phyloP scores from a whole-genome alignment of 2,113 vertebrate genomes.

The Seriola rivoliana region DNA sequence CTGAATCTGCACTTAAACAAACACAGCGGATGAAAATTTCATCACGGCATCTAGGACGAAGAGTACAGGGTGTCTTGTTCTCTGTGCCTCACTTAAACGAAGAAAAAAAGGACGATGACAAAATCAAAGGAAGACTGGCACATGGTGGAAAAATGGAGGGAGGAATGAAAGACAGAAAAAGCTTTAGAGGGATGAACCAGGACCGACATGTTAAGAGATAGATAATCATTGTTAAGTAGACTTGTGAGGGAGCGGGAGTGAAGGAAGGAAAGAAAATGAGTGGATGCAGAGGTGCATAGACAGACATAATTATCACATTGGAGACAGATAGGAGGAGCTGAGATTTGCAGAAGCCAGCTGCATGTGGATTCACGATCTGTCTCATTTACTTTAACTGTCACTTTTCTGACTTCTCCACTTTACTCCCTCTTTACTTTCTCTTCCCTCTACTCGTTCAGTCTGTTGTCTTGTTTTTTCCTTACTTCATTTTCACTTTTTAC shows the following conservation, averaged over 20 bases:
- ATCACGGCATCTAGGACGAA: conserved; percentile 34
- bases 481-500: background rate
- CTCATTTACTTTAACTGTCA: conserved; percentile 33
- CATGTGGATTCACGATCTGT: conserved; percentile 27
- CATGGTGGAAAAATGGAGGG: background rate
- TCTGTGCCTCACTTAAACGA: background rate
- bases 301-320: conserved; percentile 39
- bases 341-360: conserved; percentile 35
- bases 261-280: conserved; percentile 16
- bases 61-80: conserved; percentile 20
- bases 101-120: background rate
- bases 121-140: background rate
- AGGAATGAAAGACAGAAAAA: background rate
- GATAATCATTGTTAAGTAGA: conserved; percentile 30
- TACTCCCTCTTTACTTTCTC: background rate
- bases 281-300: background rate
- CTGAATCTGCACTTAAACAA: conserved; percentile 23
- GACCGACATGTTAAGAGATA: conserved; percentile 18
- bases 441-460: background rate
- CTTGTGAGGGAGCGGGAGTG: background rate
- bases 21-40: conserved; percentile 41
- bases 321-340: conserved; percentile 27
- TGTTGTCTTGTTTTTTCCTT: background rate
- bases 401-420: conserved; percentile 18
- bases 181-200: background rate